Evolutionary conservation across 2,888 invertebrate genomes (phyloP).

Genomic region (Synanthedon andrenaeformis): DNA sequence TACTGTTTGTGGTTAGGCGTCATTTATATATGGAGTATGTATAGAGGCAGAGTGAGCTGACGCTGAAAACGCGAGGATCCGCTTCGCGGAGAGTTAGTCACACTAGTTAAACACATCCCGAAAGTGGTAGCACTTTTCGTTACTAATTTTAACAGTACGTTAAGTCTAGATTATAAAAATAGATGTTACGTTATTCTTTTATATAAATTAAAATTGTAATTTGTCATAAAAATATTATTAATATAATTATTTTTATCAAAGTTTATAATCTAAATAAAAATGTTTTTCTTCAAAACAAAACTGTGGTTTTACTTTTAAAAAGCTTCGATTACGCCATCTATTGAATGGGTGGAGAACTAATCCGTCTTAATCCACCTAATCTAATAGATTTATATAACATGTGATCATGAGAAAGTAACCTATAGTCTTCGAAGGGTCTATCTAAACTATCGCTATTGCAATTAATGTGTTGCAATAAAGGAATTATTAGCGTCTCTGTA

Average conservation of each 20-base stretch:
- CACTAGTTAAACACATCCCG: constrained; percentile 65
- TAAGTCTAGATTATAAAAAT: constrained; percentile 53
- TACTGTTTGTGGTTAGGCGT: constrained; percentile 9
- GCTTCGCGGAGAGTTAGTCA: constrained; percentile 44
- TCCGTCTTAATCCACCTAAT: too few relatives aligned
- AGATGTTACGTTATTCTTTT: constrained; percentile 71
- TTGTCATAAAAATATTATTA: constrained; percentile 71
- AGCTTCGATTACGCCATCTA: too few relatives aligned
- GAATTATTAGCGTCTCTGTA: too few relatives aligned
- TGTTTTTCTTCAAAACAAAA: constrained; percentile 67
- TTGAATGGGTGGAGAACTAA: too few relatives aligned
- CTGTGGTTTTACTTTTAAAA: neutral
- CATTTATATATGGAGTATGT: constrained; percentile 12
- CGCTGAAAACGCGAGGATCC: constrained; percentile 10
- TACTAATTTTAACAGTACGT: constrained; percentile 59
- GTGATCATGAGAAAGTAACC: too few relatives aligned
- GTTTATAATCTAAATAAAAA: constrained; percentile 73
- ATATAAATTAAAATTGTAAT: constrained; percentile 67
- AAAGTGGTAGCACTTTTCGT: constrained; percentile 66
- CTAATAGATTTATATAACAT: too few relatives aligned
- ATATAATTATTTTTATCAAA: constrained; percentile 73
- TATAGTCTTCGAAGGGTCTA: too few relatives aligned
- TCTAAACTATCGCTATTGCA: too few relatives aligned
- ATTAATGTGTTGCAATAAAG: too few relatives aligned
- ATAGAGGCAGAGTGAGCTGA: constrained; percentile 3